These are phyloP conservation scores for Brachionus koreanus DNA, from an alignment of 1,140 invertebrate species.

Conservation along the genomic window DNA sequence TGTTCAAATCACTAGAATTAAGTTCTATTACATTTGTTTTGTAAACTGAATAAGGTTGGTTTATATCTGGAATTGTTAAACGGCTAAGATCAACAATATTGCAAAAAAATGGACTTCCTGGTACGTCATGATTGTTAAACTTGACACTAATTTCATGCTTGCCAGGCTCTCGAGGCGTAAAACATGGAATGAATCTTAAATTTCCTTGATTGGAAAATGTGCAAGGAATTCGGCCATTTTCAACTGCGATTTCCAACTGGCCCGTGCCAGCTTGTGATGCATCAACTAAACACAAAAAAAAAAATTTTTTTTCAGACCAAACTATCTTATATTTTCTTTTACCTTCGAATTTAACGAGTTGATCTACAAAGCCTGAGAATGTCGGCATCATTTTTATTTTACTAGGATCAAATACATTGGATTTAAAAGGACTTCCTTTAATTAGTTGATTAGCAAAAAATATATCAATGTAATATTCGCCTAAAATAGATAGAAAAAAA, in stretches of 20 bases:
- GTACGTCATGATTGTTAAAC: conserved; percentile 73
- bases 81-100: conserved; percentile 48
- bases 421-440: conserved; percentile 51
- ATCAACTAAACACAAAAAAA: conserved; percentile 65
- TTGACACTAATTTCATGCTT: conserved; percentile 76
- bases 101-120: conserved; percentile 49
- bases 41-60: neutral
- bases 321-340: neutral
- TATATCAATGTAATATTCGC: conserved; percentile 43
- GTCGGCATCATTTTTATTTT: conserved; percentile 52
- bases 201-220: conserved; percentile 45
- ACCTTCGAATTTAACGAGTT: conserved; percentile 49
- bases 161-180: conserved; percentile 51
- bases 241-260: conserved; percentile 93
- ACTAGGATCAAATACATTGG: conserved; percentile 55
- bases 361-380: conserved; percentile 56
- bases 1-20: neutral
- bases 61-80: conserved; percentile 46
- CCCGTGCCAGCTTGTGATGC: conserved; percentile 92
- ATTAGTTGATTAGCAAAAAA: conserved; percentile 30
- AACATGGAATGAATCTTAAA: conserved; percentile 51
- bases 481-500: neutral
- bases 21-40: conserved; percentile 20
- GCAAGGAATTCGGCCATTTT: conserved; percentile 82
- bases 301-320: neutral